Percentiles rank a stretch among this genome's conserved stretches.
phyloP scores from a whole-genome alignment of 2,797 vertebrate genomes.

The Macropus fuliginosus region DNA sequence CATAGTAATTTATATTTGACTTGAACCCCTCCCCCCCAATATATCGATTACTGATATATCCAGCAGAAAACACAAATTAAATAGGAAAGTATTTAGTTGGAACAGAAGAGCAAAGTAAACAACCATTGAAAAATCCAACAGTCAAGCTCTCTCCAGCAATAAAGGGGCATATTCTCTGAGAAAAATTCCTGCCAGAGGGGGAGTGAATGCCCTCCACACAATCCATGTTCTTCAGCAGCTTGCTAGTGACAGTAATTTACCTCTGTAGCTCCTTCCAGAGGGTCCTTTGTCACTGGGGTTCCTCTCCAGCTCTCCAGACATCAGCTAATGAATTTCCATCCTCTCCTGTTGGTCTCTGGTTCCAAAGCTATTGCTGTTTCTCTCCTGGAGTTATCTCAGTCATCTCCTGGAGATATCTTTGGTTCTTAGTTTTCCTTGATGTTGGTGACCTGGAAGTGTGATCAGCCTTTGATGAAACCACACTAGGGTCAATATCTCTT shows the following conservation, averaged over 20 bases:
- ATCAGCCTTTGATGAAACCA: not conserved
- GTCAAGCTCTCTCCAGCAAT: not conserved
- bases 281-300: not conserved
- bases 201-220: not conserved
- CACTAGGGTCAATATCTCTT: not conserved
- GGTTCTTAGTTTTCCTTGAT: not conserved
- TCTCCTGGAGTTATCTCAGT: not conserved
- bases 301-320: not conserved
- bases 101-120: not conserved
- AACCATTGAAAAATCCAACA: not conserved
- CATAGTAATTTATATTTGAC: not conserved
- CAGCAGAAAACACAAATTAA: not conserved
- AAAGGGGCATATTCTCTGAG: not conserved
- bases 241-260: not conserved
- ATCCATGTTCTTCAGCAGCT: not conserved
- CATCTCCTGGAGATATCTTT: not conserved
- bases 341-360: not conserved
- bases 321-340: not conserved
- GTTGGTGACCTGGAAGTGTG: not conserved
- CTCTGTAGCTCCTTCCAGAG: not conserved
- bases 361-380: not conserved
- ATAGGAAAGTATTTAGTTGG: not conserved
- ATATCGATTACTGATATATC: not conserved
- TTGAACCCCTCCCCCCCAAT: not conserved
- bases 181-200: not conserved